Conservation (phyloP, 2,113 vertebrate species). For the Mobula birostris region DNA sequence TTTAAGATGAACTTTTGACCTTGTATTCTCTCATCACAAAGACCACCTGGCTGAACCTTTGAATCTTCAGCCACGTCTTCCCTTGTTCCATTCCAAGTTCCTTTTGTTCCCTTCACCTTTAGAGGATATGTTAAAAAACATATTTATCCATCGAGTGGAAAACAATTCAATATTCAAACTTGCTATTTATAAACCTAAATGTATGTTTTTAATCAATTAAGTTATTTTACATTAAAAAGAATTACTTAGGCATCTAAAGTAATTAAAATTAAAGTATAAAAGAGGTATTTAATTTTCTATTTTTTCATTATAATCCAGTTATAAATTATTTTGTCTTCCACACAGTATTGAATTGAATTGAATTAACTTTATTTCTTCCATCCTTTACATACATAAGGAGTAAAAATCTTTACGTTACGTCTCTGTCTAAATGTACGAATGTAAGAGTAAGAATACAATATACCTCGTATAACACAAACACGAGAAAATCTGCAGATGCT, state of each 20-base stretch:
- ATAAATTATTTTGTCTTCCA: too few relatives aligned
- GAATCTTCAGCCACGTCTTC: neutral
- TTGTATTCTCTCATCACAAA: neutral
- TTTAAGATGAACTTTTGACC: neutral
- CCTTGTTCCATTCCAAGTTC: neutral
- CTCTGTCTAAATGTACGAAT: too few relatives aligned
- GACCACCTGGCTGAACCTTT: neutral
- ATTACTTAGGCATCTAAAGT: neutral
- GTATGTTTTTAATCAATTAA: neutral
- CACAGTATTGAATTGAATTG: too few relatives aligned
- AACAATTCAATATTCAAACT: neutral
- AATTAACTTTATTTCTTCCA: too few relatives aligned
- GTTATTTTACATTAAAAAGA: slow-evolving; percentile 19
- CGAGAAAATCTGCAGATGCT: too few relatives aligned
- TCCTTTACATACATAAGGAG: too few relatives aligned
- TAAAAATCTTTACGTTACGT: too few relatives aligned
- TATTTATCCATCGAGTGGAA: neutral
- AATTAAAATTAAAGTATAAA: neutral
- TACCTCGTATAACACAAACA: too few relatives aligned
- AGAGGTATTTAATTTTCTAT: neutral
- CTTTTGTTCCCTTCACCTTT: neutral
- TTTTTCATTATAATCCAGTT: neutral
- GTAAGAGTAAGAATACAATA: too few relatives aligned
- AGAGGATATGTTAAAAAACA: neutral
- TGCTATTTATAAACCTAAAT: neutral